Percentiles rank a stretch among this genome's conserved stretches.
Evolutionary conservation across 1,140 invertebrate species (phyloP).

Genomic region (Halotydeus destructor): DNA sequence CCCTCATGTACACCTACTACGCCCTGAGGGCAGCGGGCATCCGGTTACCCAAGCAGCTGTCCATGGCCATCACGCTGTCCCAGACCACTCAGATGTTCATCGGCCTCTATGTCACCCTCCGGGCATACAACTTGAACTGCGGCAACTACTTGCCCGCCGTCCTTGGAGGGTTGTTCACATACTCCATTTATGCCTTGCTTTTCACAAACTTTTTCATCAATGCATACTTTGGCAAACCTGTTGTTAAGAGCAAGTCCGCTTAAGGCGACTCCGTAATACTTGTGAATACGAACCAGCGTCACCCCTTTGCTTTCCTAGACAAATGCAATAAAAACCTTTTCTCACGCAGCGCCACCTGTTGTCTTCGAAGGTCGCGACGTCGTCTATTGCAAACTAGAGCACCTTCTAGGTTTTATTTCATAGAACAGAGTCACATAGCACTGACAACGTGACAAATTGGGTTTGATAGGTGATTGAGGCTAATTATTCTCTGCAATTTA

Average conservation of each 20-base stretch:
- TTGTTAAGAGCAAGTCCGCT: background rate
- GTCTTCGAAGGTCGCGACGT: too few relatives aligned
- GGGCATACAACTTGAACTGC: conserved; percentile 5
- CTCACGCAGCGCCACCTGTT: too few relatives aligned
- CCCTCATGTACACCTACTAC: conserved; percentile 95
- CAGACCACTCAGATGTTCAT: conserved; percentile 89
- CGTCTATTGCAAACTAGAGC: too few relatives aligned
- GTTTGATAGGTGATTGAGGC: too few relatives aligned
- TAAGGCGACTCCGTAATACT: too few relatives aligned
- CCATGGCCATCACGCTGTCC: conserved; percentile 75
- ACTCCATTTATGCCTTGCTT: conserved; percentile 6
- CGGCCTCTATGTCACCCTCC: conserved; percentile 76
- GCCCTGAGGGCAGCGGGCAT: conserved; percentile 69
- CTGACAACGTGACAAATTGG: too few relatives aligned
- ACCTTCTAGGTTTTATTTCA: too few relatives aligned
- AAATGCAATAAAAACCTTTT: too few relatives aligned
- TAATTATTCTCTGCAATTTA: too few relatives aligned
- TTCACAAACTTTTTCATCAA: conserved; percentile 16
- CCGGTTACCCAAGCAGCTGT: conserved; percentile 50
- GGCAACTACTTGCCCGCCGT: conserved; percentile 82
- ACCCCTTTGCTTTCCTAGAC: too few relatives aligned
- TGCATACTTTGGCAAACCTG: conserved; percentile 17
- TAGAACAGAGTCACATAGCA: too few relatives aligned
- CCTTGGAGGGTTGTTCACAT: conserved; percentile 76
- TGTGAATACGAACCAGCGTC: too few relatives aligned